Base-by-base conservation (phyloP, 2,888 invertebrate genomes). In the Spicauda simplicius region DNA sequence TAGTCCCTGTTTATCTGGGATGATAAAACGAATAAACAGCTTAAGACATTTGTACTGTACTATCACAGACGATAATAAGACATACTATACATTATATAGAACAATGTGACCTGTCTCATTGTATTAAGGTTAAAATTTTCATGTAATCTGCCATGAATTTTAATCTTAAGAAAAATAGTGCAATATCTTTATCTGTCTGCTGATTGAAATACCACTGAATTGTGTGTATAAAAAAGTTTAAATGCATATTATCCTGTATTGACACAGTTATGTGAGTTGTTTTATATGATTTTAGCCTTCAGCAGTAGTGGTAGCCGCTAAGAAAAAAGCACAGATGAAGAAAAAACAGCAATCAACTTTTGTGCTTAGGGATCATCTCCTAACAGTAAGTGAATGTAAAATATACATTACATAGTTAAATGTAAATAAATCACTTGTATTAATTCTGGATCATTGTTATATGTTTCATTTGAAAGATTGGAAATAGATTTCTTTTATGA, bases 301-400 rank as follows among this genome's bases (percentile, higher is more conserved):
- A 64, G 89, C 94, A 59, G 94, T 94, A 54, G 79, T 96, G 55
- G 77, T 95, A n/a, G 95, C 96, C 74, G 96, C 96, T 4, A 96
- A 96, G 82, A 94, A 94, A 74, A 95, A 95, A 74, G 95, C 95
- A 33, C 94, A 94, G 70, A 90, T 94, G 59, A 95, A 94, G 76
- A 94, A 95, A 73, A 94, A 93, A 73, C 87, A 91, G 73, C 80
- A 86, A 69, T 78, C 90, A 11, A 92, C 91, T 62, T 87, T 83
- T 45, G 86, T 93, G 61, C 81, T 96, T 5, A 91, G 89, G 73
- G 96, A 96, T 80, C 95, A 95, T 75, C 96, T 95, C 81, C 95
- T 96, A 84, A 94, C 92, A 78, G 95, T 95, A 82, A 94, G 94
- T 86, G 41, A 45, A 8, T 12, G 14, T 25, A 25, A 25, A 25